Evolutionary conservation across 2,888 invertebrate genomes (phyloP).

Genomic region (Aradus depressus): DNA sequence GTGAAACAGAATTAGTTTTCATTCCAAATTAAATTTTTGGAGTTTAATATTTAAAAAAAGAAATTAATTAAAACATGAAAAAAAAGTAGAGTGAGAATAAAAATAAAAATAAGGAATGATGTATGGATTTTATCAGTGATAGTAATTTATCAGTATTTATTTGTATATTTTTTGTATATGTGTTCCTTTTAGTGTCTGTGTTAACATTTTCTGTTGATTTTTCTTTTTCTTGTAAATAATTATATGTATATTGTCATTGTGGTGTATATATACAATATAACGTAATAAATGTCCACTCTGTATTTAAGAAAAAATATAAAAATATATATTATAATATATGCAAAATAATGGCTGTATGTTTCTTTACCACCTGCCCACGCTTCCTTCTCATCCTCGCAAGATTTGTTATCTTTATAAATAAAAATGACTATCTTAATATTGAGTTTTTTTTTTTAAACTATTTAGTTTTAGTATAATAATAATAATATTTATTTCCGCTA

Average conservation of each 20-base stretch:
- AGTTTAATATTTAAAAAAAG: slow-evolving; percentile 1
- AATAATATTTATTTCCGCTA: no score
- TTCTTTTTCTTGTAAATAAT: slow-evolving; percentile 11
- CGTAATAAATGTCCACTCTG: slow-evolving; percentile 11
- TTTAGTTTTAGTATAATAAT: no score
- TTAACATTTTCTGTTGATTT: background rate
- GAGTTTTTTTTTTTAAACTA: no score
- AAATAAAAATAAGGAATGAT: slow-evolving; percentile 2
- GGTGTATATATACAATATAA: slow-evolving; percentile 18
- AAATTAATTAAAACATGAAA: slow-evolving; percentile 2
- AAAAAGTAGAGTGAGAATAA: no score
- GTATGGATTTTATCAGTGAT: slow-evolving; percentile 9
- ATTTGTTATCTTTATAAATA: background rate
- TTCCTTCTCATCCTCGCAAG: background rate
- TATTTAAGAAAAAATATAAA: no score
- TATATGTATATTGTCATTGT: slow-evolving; percentile 17
- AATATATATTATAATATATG: slow-evolving; percentile 12
- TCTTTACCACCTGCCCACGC: background rate
- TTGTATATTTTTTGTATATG: slow-evolving; percentile 13
- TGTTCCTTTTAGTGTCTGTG: slow-evolving; percentile 11
- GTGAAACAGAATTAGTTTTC: slow-evolving; percentile 2
- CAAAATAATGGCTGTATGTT: background rate
- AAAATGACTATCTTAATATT: no score
- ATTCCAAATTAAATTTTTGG: slow-evolving; percentile 9
- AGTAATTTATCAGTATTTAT: slow-evolving; percentile 6